These are phyloP conservation scores for Himalopsyche japonica DNA, from an alignment of 2,888 invertebrate species.

Conservation along the genomic window DNA sequence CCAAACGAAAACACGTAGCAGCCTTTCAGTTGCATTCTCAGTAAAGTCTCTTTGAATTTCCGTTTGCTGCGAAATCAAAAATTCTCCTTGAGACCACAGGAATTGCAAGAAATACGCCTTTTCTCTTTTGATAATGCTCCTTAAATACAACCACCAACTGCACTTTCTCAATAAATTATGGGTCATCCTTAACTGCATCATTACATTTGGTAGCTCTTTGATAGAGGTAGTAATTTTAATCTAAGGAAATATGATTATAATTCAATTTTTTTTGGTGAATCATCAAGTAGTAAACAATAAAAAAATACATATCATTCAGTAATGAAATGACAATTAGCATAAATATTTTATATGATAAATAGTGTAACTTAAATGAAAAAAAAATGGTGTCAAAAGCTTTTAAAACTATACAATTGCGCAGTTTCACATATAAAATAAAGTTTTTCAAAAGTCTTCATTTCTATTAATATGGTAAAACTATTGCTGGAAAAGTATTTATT, in stretches of 20 bases:
- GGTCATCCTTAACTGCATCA: not conserved
- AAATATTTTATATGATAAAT: no score
- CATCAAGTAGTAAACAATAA: no score
- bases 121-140: not conserved
- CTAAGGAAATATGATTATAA: not conserved
- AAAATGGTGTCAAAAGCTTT: no score
- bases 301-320: no score
- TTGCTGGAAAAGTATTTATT: no score
- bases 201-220: not conserved
- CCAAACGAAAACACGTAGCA: not conserved
- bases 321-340: no score
- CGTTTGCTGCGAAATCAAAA: not conserved
- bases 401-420: no score
- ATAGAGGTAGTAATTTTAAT: not conserved
- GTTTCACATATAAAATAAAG: no score
- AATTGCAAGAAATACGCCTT: not conserved
- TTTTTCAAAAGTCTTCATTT: no score
- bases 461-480: no score
- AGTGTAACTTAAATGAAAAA: no score
- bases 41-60: not conserved
- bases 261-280: not conserved
- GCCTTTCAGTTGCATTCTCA: not conserved
- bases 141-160: not conserved
- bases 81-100: not conserved
- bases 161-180: not conserved